Base-by-base conservation (phyloP, 2,113 vertebrate species). In the Mastomys natalensis region DNA sequence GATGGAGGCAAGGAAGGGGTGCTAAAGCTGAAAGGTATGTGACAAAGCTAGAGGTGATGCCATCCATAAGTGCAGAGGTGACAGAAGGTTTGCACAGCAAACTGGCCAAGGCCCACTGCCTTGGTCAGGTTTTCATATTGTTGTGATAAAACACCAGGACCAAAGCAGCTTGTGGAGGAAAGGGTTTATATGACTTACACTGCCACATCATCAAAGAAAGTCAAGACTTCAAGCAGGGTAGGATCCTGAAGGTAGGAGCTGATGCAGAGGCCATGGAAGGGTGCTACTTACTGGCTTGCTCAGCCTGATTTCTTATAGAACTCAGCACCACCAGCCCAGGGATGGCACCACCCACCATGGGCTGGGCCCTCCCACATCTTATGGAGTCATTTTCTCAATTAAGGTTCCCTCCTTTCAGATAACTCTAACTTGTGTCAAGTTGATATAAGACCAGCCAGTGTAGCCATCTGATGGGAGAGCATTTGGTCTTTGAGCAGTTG, bases 401-500 rank as follows among this genome's bases (percentile, higher is more conserved):
- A n/a, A 62, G 58, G 58, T 7, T 84, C 13, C 58, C 55, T 84
- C 58, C 8, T 62, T 84, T 45, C 58, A 84, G n/a, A 43, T 62
- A 26, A 84, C 7, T 43, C 81, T 43, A 29, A 55, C 40, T 62
- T 84, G 81, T 16, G 24, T 43, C 24, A 29, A 62, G n/a, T 26
- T 62, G 81, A 43, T n/a, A 5, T 43, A 62, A 84, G n/a, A 19
- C 3, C 2, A 62, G 58, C n/a, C 24, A 31, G 13, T 1, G 0
- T 24, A 82, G 13, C 24, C n/a, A 19, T 31, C 31, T 66, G 68
- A 21, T 4, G 3, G 24, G n/a, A 72, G 11, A 31, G 1, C 64
- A 37, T 5, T 16, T 7, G 0, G 26, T 26, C 37, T 73, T 16
- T 60, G n/a, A n/a, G 45, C 37, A n/a, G 55, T 37, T 0, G 0